Base-by-base conservation (phyloP, 2,797 vertebrate genomes). In the Anas bernieri region DNA sequence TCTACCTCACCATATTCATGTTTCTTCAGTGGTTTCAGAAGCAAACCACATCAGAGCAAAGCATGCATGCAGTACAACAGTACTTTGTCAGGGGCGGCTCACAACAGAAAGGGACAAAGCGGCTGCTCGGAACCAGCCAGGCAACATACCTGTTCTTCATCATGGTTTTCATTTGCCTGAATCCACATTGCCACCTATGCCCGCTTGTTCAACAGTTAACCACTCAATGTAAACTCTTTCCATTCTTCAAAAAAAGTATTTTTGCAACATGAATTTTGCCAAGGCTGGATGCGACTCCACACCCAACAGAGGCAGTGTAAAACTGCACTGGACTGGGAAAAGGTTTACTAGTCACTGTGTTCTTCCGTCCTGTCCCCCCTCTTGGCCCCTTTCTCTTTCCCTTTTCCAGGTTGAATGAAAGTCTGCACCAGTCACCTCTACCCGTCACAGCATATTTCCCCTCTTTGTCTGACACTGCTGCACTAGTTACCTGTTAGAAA, bases 1-100 rank as follows among this genome's bases (percentile, higher is more conserved):
- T 43, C 12, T 81, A 26, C 12, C 55, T 39, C 10, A n/a, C 70
- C 55, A 73, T 54, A 59, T 39, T 35, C 11, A 33, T 14, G 11
- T 45, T 70, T 62, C 37, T 69, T 73, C 52, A 61, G 50, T 6
- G 43, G 66, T 87, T 91, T 84, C 75, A 77, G 64, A 90, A 92
- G 22, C 12, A 90, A 86, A 92, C 43, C 63, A 54, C 61, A 75
- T 35, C 48, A 64, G 70, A 86, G 22, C 18, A 28, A 81, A 83
- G 69, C 0, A 2, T 3, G 12, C 17, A 25, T 67, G 56, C 45
- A 67, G 35, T 82, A 86, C 11, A 70, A 30, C 20, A 75, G 20
- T 13, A 30, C 2, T 43, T 43, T 43, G 41, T 43, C 17, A 11
- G 43, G 20, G 7, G 33, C 41, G 22, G 20, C 72, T 61, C 17